These are phyloP conservation scores for Synanthedon andrenaeformis DNA, from an alignment of 2,888 invertebrate genomes.

Conservation along the genomic window DNA sequence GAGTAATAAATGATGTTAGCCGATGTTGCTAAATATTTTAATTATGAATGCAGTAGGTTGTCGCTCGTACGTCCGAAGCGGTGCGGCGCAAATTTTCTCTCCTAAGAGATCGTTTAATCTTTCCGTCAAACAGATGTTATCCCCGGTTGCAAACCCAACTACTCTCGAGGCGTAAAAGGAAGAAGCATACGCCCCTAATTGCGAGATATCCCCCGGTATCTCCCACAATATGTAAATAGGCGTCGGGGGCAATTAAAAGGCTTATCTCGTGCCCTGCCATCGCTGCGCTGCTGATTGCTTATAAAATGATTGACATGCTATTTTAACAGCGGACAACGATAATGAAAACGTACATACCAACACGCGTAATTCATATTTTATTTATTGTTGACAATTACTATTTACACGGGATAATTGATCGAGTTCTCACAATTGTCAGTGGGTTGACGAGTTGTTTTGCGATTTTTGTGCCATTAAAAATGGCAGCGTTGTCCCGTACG, in stretches of 20 bases:
- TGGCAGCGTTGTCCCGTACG: conserved; percentile 24
- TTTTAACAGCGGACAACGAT: conserved; percentile 53
- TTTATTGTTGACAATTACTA: conserved; percentile 64
- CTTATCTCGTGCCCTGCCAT: conserved; percentile 59
- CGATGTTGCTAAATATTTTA: conserved; percentile 18
- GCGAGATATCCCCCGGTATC: conserved; percentile 61
- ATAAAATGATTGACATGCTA: conserved; percentile 66
- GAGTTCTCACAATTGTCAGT: conserved; percentile 68
- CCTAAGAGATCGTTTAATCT: conserved; percentile 44
- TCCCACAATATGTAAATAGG: conserved; percentile 66
- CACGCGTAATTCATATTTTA: conserved; percentile 51
- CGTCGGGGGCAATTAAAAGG: conserved; percentile 64
- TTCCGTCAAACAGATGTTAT: conserved; percentile 56
- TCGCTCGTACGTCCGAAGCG: conserved; percentile 5
- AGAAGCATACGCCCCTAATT: conserved; percentile 61
- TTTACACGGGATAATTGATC: conserved; percentile 66
- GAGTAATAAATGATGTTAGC: conserved; percentile 10
- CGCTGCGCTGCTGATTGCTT: conserved; percentile 52
- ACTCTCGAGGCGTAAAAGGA: conserved; percentile 53
- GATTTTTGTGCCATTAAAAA: conserved; percentile 48
- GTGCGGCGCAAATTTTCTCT: conserved; percentile 31
- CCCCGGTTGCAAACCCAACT: conserved; percentile 38
- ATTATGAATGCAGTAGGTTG: not conserved
- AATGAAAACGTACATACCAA: conserved; percentile 61
- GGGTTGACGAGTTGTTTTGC: conserved; percentile 48